Base-by-base conservation (phyloP, 2,888 invertebrate genomes). In the Drosophila birchii region DNA sequence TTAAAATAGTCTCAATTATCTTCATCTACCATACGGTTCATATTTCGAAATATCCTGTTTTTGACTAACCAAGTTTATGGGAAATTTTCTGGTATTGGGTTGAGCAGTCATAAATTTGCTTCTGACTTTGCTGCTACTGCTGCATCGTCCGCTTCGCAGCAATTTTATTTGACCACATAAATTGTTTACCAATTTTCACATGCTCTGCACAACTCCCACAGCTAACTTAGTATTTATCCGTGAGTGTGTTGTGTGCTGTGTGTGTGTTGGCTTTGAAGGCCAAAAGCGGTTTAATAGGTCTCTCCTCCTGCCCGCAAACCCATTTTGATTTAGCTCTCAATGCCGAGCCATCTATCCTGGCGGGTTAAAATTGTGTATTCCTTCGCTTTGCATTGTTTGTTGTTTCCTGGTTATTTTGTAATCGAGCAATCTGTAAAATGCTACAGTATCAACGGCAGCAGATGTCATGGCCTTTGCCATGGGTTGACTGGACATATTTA, bases 181-280 rank as follows among this genome's bases (percentile, higher is more conserved):
- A 89, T 86, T 86, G 86, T 87, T 86, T 86, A 86, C 86, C 89
- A 86, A 86, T 86, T 86, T 86, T 89, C 88, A 78, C 85, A 84
- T 89, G 75, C 75, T 75, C 74, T 54, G 45, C 41, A 29, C 61
- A 43, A 23, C 68, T 53, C 34, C 29, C 41, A 36, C 70, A 45
- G 58, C 69, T 53, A 51, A 44, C 51, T 23, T 20, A 6, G 36
- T 53, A 32, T 51, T 47, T 54, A 23, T 53, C 32, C 36, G 32
- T 36, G 16, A 41, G 36, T 68, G 39, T 32, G 57, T n/a, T n/a
- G n/a, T 32, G 32, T 38, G 16, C n/a, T 78, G 76, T 32, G 32
- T 38, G 16, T 44, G 36, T 68, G 39, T 32, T 59, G 83, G 76
- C 63, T 86, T 64, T 66, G 75, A 76, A 78, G 78, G 69, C 78